Evolutionary conservation across 2,113 vertebrate genomes (phyloP).

Genomic region (Coptodon bakossiorum): DNA sequence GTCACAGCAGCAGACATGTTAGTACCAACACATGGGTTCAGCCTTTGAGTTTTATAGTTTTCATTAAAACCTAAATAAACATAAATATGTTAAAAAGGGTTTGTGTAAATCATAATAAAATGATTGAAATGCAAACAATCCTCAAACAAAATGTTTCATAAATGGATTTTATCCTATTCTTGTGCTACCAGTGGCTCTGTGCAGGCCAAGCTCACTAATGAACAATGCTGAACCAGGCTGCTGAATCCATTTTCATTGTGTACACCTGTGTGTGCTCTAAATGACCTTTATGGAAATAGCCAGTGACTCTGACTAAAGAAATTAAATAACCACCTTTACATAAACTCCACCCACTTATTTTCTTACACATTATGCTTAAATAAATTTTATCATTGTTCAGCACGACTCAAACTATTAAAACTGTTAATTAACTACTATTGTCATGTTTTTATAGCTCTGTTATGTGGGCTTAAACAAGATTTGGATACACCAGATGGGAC

Average conservation of each 20-base stretch:
- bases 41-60: not conserved
- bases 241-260: not conserved
- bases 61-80: not conserved
- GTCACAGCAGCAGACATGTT: not conserved
- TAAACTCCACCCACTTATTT: not conserved
- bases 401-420: not conserved
- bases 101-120: not conserved
- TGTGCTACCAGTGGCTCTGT: not conserved
- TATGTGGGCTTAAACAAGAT: not conserved
- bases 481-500: not conserved
- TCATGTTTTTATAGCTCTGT: not conserved
- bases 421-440: not conserved
- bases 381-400: not conserved
- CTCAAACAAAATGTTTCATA: not conserved
- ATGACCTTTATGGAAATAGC: not conserved
- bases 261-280: not conserved
- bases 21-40: accelerated
- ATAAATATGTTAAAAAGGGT: not conserved
- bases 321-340: not conserved
- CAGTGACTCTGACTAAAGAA: not conserved
- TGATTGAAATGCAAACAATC: not conserved
- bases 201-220: not conserved
- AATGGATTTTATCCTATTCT: not conserved
- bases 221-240: not conserved
- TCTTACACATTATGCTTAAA: not conserved